These are phyloP conservation scores for Callithrix jacchus DNA, from an alignment of 2,113 vertebrate genomes.

Conservation along the genomic window DNA sequence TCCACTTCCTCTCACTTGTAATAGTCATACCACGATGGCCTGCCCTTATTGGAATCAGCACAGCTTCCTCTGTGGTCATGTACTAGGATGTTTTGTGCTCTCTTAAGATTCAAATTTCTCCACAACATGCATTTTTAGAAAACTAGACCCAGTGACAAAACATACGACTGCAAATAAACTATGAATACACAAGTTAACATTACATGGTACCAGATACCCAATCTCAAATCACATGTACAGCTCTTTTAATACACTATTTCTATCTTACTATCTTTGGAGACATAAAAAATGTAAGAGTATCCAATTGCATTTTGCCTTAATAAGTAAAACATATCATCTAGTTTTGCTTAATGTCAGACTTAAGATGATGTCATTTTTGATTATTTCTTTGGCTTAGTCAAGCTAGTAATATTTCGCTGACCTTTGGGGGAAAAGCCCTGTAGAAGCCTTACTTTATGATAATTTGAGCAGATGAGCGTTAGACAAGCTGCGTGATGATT, in stretches of 20 bases:
- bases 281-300: neutral
- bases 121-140: slow-evolving; percentile 23
- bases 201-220: neutral
- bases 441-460: slow-evolving; percentile 68
- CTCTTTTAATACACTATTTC: slow-evolving; percentile 3
- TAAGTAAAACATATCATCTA: slow-evolving; percentile 61
- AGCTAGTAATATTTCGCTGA: slow-evolving; percentile 58
- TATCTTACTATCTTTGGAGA: neutral
- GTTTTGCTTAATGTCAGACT: slow-evolving; percentile 55
- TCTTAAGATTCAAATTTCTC: slow-evolving; percentile 55
- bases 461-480: slow-evolving; percentile 73
- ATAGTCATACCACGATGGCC: neutral
- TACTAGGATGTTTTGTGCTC: slow-evolving; percentile 37
- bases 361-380: slow-evolving; percentile 65
- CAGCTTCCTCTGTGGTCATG: slow-evolving; percentile 61
- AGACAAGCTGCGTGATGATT: slow-evolving; percentile 67
- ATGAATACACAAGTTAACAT: neutral
- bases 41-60: slow-evolving; percentile 14
- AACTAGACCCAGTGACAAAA: slow-evolving; percentile 30
- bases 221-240: neutral
- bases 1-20: slow-evolving; percentile 58
- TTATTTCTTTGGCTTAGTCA: slow-evolving; percentile 66
- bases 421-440: slow-evolving; percentile 58
- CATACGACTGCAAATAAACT: slow-evolving; percentile 26
- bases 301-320: slow-evolving; percentile 52